Evolutionary conservation across 2,888 invertebrate genomes (phyloP).

Genomic region (Drosophila atroscutellata): DNA sequence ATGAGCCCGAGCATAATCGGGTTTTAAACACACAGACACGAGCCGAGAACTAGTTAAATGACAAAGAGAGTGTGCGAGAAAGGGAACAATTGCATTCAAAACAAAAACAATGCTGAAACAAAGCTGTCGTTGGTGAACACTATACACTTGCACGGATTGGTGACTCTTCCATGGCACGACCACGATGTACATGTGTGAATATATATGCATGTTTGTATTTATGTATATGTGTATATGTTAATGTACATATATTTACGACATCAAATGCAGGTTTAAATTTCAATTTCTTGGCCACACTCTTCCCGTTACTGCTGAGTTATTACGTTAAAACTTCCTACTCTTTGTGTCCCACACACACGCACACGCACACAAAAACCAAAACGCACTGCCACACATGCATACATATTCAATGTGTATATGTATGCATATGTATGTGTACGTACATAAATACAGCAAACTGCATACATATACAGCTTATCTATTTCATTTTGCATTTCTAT

Average conservation of each 20-base stretch:
- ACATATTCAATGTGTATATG: constrained; percentile 49
- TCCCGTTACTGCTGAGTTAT: neutral
- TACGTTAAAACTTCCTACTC: constrained; percentile 49
- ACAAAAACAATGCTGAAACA: constrained; percentile 62
- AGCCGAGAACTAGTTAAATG: constrained; percentile 30
- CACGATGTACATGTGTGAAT: constrained; percentile 31
- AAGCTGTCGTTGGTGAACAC: constrained; percentile 52
- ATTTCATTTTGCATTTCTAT: constrained; percentile 45
- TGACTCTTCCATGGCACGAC: constrained; percentile 44
- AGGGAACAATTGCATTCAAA: constrained; percentile 60
- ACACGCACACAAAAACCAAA: constrained; percentile 47
- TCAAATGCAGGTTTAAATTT: constrained; percentile 15
- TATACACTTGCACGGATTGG: constrained; percentile 29
- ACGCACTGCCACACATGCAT: constrained; percentile 56
- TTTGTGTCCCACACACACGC: constrained; percentile 45
- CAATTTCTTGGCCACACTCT: constrained; percentile 6
- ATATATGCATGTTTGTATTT: constrained; percentile 3
- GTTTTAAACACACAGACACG: constrained; percentile 33
- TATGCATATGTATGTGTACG: constrained; percentile 49
- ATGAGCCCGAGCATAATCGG: constrained; percentile 41
- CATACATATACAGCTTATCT: constrained; percentile 58
- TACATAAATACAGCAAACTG: constrained; percentile 67
- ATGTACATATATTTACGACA: constrained; percentile 15
- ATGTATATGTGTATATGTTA: neutral
- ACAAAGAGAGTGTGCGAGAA: constrained; percentile 43